phyloP scores from a whole-genome alignment of 2,113 vertebrate genomes.

The Otocyon megalotis region DNA sequence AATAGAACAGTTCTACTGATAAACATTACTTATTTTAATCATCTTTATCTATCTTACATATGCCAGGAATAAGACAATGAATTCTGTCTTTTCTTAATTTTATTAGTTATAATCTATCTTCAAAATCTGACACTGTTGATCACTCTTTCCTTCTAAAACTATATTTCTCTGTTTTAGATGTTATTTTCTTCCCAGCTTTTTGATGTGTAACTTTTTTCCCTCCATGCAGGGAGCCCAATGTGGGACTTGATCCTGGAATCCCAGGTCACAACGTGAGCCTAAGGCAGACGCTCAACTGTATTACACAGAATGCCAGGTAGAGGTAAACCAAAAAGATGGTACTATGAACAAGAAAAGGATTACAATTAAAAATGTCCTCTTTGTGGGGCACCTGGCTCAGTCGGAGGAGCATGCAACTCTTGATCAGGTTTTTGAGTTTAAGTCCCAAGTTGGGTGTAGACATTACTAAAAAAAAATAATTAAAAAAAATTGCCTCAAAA shows the following conservation, averaged over 20 bases:
- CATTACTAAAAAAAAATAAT: background rate
- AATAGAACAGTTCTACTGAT: background rate
- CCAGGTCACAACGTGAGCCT: background rate
- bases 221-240: background rate
- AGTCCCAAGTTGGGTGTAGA: background rate
- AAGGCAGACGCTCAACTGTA: background rate
- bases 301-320: background rate
- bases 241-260: background rate
- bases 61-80: conserved; percentile 15
- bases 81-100: conserved; percentile 13
- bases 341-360: background rate
- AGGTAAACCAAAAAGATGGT: background rate
- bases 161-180: background rate
- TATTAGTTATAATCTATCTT: background rate
- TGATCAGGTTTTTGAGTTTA: background rate
- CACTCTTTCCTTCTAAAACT: conserved; percentile 2
- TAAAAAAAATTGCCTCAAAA: background rate
- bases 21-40: conserved; percentile 26
- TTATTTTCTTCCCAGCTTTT: conserved; percentile 11
- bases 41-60: background rate
- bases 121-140: background rate
- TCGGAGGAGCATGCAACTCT: background rate
- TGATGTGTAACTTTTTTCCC: conserved; percentile 32
- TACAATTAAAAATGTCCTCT: conserved; percentile 9
- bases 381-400: background rate